Evolutionary conservation across 2,888 invertebrate species (phyloP), one percentile per base, ranked within the genome.

Genomic region (Chrysotoxum bicinctum): DNA sequence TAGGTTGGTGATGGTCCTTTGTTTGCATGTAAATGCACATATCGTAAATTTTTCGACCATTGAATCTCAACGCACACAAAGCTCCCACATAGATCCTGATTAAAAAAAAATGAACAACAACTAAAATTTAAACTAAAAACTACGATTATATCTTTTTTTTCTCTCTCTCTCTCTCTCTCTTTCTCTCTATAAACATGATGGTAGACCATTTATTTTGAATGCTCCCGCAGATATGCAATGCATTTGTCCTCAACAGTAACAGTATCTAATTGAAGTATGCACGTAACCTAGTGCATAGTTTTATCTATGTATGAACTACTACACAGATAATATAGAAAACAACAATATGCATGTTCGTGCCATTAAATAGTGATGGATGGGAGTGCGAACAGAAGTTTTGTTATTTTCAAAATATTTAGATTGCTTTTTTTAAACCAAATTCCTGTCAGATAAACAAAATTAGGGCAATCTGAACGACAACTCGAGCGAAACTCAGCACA

Each of bases 31-130:
- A 54, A 80, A 52, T 62, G 70, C 48, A 35, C 58, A 52, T 82
- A 3, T 6, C 40, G 60, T 48, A 60, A 77, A 76, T 60, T 43
- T n/a, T 50, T 40, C 23, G 35, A n/a, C 21, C 48, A 52, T 48
- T 64, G 43, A 58, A 37, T 56, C 60, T 45, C 52, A 37, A 60
- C 26, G 19, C 37, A 21, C 21, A 54, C 52, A 69, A 80, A 74
- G 66, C 72, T 60, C 45, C 66, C 68, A 62, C 79, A 75, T 69
- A 69, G 69, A 69, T 74, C 75, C 64, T 66, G 58, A 81, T 76
- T 81, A 40, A 40, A 70, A 80, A 50, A 45, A 8, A 45, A 8
- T 14, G 8, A 77, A 19, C 32, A 23, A 35, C 37, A 37, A 68
- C 40, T 60, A 45, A 58, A 45, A 37, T 32, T 56, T 40, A 26